A percentile compares a stretch with the other conserved stretches of the same genome.
phyloP scores from a whole-genome alignment of 2,888 invertebrate genomes.

The Melanchra persicariae region DNA sequence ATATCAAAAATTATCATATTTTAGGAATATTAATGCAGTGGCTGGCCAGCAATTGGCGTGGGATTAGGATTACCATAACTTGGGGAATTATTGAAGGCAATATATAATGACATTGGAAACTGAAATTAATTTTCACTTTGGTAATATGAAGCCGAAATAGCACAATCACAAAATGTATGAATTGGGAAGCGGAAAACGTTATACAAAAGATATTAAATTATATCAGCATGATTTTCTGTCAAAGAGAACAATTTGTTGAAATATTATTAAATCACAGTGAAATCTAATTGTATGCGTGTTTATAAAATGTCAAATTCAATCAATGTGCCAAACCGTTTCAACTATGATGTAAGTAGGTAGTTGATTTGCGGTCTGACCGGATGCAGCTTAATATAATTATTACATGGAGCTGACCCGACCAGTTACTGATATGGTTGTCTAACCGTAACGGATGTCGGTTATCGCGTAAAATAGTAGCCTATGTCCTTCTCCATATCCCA shows the following conservation, averaged over 20 bases:
- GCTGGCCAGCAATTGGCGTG: slow-evolving; percentile 46
- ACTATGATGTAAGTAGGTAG: too few species aligned
- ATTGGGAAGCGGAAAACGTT: background rate
- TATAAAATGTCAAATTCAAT: background rate
- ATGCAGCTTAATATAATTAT: background rate
- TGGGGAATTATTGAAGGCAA: slow-evolving; percentile 56
- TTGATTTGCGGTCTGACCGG: background rate
- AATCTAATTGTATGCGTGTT: background rate
- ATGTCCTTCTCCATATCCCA: too few species aligned
- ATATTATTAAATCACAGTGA: background rate
- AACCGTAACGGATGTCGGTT: too few species aligned
- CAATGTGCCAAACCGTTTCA: background rate
- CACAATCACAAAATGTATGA: slow-evolving; percentile 13
- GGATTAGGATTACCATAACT: slow-evolving; percentile 62
- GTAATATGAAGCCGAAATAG: slow-evolving; percentile 21
- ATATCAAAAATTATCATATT: slow-evolving; percentile 56
- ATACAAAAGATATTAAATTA: slow-evolving; percentile 12
- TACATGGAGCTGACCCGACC: too few species aligned
- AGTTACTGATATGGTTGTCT: too few species aligned
- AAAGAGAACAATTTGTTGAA: background rate
- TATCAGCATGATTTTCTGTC: background rate
- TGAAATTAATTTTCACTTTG: slow-evolving; percentile 46
- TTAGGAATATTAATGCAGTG: slow-evolving; percentile 53
- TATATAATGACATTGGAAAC: slow-evolving; percentile 49
- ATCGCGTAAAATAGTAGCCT: too few species aligned